Evolutionary conservation across 1,140 invertebrate genomes (phyloP).

Genomic region (Ceratina australensis): DNA sequence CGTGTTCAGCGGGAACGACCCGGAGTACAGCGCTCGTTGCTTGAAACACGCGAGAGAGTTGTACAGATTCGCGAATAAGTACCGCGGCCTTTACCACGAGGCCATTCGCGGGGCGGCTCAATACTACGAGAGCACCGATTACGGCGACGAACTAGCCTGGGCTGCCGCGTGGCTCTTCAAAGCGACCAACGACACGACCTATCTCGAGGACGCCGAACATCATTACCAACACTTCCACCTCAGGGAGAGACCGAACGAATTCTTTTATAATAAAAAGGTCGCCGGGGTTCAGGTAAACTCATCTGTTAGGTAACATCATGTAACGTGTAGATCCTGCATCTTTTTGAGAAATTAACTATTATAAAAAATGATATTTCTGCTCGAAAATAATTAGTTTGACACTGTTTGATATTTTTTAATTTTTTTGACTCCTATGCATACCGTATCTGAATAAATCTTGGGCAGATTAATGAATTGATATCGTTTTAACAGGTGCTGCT

Average conservation of each 20-base stretch:
- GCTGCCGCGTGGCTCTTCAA: constrained; percentile 83
- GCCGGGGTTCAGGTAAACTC: constrained; percentile 81
- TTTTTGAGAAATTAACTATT: too few relatives aligned
- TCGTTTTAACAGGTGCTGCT: constrained; percentile 75
- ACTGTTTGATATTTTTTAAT: too few relatives aligned
- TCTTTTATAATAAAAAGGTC: constrained; percentile 83
- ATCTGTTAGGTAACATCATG: too few relatives aligned
- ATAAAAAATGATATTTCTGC: too few relatives aligned
- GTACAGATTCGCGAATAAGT: constrained; percentile 82
- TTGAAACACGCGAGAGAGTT: constrained; percentile 81
- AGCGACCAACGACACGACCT: constrained; percentile 80
- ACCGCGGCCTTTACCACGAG: constrained; percentile 81
- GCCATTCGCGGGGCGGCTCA: constrained; percentile 80
- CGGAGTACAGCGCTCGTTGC: constrained; percentile 78
- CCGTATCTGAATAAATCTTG: too few relatives aligned
- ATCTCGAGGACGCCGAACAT: constrained; percentile 80
- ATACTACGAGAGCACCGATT: constrained; percentile 82
- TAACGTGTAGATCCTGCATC: too few relatives aligned
- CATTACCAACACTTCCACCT: constrained; percentile 80
- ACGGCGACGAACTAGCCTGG: constrained; percentile 84
- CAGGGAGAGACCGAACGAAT: constrained; percentile 78
- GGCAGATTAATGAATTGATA: too few relatives aligned
- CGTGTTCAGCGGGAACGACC: constrained; percentile 78
- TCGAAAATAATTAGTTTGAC: too few relatives aligned
- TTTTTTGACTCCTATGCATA: too few relatives aligned